These are phyloP conservation scores for Alfaro cultratus DNA, from an alignment of 2,797 vertebrate genomes.

Conservation along the genomic window DNA sequence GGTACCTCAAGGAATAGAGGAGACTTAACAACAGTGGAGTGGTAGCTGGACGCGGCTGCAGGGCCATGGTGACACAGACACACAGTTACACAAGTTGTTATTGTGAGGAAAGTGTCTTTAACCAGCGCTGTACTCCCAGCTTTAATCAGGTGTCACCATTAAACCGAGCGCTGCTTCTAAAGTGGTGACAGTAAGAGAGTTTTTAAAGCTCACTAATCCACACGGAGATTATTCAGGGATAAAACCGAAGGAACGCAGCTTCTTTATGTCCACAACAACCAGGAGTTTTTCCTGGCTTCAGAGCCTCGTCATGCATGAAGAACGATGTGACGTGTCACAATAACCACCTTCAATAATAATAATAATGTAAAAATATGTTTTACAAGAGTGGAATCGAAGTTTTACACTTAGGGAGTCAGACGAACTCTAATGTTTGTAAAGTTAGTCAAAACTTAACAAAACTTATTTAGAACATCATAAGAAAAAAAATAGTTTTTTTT, in stretches of 20 bases:
- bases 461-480: not conserved
- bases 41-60: slow-evolving; percentile 56
- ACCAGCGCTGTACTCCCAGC: slow-evolving; percentile 5
- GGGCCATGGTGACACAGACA: slow-evolving; percentile 57
- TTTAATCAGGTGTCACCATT: slow-evolving; percentile 15
- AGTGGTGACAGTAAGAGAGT: not conserved
- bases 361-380: not conserved
- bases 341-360: not conserved
- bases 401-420: not conserved
- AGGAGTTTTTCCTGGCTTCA: not conserved
- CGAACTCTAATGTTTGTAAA: not conserved
- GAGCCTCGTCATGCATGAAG: not conserved
- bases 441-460: no score
- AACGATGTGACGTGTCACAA: not conserved
- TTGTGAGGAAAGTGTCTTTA: slow-evolving; percentile 23
- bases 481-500: no score
- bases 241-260: not conserved
- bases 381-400: not conserved
- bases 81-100: slow-evolving; percentile 34
- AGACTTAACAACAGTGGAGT: slow-evolving; percentile 66
- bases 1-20: slow-evolving; percentile 79
- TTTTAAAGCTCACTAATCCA: not conserved
- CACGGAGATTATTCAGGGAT: not conserved
- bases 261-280: not conserved
- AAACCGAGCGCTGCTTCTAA: not conserved